Base-by-base conservation (phyloP, 1,140 invertebrate species). In the Aphelenchoides besseyi region DNA sequence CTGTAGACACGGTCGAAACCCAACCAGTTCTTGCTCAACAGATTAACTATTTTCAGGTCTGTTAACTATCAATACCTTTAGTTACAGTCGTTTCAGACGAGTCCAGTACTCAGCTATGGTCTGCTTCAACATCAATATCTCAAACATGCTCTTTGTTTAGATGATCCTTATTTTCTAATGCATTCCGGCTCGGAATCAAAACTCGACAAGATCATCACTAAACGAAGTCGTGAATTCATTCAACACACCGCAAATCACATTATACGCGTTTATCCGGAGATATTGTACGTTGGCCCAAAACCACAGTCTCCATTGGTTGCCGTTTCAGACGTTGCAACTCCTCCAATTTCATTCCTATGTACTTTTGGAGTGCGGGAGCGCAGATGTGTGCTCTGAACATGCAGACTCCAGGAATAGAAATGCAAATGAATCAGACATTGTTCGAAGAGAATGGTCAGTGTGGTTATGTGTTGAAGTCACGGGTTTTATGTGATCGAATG, bases 381-480 rank as follows among this genome's bases (percentile, higher is more conserved):
- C 96, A 98, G 84, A 97, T 98, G 95, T 95, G 98, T n/a, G 95
- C 96, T 0, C 87, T 98, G 16, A 98, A 98, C 88, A 98, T 98
- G 18, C 96, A 98, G 89, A 98, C 95, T 12, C 30, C 33, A 30
- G 75, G 77, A 26, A 29, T 79, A 0, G 68, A 72, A 8, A 76
- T 76, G 75, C 75, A 79, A 55, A 75, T 76, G 77, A 76, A 76
- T 61, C 74, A 78, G 18, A 68, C 72, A 8, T 33, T 76, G 12
- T 76, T 76, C 37, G 75, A 76, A 54, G 66, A 70, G 57, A 76
- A 76, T 37, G 75, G 75, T 23, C 73, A 71, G 0, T 75, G 2
- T 29, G 75, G 75, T 9, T 76, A 76, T 53, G 66, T 79, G 0
- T 37, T 78, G n/a, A 76, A 76, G 55, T 35, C 77, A 16, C 23